Evolutionary conservation across 2,113 vertebrate genomes (phyloP).

Genomic region (Gallinago media): DNA sequence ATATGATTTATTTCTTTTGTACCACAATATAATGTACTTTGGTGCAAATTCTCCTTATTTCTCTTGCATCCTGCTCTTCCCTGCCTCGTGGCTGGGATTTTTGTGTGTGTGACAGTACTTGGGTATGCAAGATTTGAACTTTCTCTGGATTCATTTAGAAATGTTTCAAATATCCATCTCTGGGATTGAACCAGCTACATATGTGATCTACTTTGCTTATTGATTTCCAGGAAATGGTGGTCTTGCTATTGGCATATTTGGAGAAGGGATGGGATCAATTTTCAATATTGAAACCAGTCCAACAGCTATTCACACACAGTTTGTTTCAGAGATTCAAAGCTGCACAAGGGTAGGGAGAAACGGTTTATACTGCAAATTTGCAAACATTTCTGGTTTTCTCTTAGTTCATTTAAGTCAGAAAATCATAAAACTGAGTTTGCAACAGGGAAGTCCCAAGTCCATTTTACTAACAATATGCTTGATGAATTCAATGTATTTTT

Average conservation of each 20-base stretch:
- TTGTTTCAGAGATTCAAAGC: conserved; percentile 25
- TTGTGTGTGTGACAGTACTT: not conserved
- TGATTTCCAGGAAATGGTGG: conserved; percentile 37
- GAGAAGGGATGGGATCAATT: conserved; percentile 46
- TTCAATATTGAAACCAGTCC: conserved; percentile 22
- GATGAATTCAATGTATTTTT: conserved; percentile 69
- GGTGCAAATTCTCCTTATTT: conserved; percentile 39
- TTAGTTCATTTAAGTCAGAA: conserved; percentile 58
- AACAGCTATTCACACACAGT: conserved; percentile 7
- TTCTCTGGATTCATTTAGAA: conserved; percentile 8
- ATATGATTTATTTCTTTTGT: conserved; percentile 79
- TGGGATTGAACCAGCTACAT: not conserved
- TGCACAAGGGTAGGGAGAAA: not conserved
- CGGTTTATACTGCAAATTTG: not conserved
- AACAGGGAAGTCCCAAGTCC: conserved; percentile 53
- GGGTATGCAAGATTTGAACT: conserved; percentile 5
- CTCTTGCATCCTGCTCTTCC: conserved; percentile 19
- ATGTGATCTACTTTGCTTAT: conserved; percentile 25
- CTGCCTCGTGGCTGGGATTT: not conserved
- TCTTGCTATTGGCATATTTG: conserved; percentile 49
- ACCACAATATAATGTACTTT: conserved; percentile 68
- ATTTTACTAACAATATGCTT: conserved; percentile 66
- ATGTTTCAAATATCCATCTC: not conserved
- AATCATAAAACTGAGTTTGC: conserved; percentile 48
- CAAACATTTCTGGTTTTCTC: conserved; percentile 39